These are phyloP conservation scores for Microcaecilia unicolor DNA, from an alignment of 2,797 vertebrate genomes.

Conservation along the genomic window DNA sequence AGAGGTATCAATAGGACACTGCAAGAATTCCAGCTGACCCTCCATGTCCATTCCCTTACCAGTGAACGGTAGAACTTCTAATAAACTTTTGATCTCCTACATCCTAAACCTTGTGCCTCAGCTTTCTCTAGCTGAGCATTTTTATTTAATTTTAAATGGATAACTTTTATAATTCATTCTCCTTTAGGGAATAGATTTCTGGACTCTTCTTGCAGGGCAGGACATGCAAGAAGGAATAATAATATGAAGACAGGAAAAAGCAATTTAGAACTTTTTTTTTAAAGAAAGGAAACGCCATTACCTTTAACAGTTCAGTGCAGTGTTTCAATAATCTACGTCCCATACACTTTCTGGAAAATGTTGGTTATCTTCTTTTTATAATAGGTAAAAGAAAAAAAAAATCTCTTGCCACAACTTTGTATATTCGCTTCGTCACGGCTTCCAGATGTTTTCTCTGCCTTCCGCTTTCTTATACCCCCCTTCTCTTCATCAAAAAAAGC, in stretches of 20 bases:
- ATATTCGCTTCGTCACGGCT: slow-evolving; percentile 32
- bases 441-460: slow-evolving; percentile 37
- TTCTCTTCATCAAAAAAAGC: slow-evolving; percentile 22
- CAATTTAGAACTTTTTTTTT: slow-evolving; percentile 7
- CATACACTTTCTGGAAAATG: slow-evolving; percentile 46
- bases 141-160: no score
- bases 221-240: no score
- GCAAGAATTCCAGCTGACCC: no score
- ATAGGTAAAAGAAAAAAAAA: slow-evolving; percentile 22
- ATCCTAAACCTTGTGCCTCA: no score
- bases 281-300: slow-evolving; percentile 30
- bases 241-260: neutral
- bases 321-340: slow-evolving; percentile 57
- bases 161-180: no score
- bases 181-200: no score
- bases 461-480: slow-evolving; percentile 10
- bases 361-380: slow-evolving; percentile 13
- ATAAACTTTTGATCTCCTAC: no score
- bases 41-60: no score
- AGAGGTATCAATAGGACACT: no score
- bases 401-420: slow-evolving; percentile 31
- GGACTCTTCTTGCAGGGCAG: no score
- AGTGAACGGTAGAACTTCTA: no score
- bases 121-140: no score
- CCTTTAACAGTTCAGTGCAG: slow-evolving; percentile 56